Evolutionary conservation across 2,113 vertebrate genomes (phyloP).

Genomic region (Anoplopoma fimbria): DNA sequence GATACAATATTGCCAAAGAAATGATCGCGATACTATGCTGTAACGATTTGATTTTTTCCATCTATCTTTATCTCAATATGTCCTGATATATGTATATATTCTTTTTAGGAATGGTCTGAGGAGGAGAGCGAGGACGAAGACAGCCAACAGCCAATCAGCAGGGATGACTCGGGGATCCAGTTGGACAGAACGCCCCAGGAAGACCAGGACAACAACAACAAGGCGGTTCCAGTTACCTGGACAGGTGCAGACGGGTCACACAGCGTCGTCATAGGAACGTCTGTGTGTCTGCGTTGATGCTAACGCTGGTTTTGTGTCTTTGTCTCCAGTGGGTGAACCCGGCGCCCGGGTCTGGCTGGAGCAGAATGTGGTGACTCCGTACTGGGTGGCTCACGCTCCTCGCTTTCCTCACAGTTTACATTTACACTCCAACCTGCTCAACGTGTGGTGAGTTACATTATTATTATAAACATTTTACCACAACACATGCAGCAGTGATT

Average conservation of each 20-base stretch:
- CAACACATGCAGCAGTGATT: too few relatives aligned
- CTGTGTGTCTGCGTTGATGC: neutral
- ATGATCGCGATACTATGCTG: too few relatives aligned
- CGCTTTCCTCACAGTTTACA: constrained; percentile 93
- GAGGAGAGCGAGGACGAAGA: constrained; percentile 93
- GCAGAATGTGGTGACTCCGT: constrained; percentile 91
- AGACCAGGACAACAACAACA: constrained; percentile 88
- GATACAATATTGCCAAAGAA: too few relatives aligned
- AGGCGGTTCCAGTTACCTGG: constrained; percentile 82
- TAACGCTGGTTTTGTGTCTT: constrained; percentile 17
- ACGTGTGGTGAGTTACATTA: constrained; percentile 87
- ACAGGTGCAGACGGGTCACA: constrained; percentile 62
- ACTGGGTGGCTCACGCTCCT: constrained; percentile 89
- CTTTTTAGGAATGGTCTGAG: constrained; percentile 93
- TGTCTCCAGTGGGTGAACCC: constrained; percentile 84
- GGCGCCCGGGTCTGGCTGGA: constrained; percentile 93
- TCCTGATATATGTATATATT: neutral
- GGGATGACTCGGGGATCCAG: constrained; percentile 98
- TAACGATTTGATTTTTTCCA: too few relatives aligned
- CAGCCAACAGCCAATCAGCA: constrained; percentile 90
- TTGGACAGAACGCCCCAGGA: constrained; percentile 94
- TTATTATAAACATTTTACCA: too few relatives aligned
- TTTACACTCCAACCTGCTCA: constrained; percentile 94
- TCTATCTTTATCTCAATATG: neutral
- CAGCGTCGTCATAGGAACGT: neutral